These are phyloP conservation scores for Lasioglossum pauxillum DNA, from an alignment of 2,888 invertebrate species.

Conservation along the genomic window DNA sequence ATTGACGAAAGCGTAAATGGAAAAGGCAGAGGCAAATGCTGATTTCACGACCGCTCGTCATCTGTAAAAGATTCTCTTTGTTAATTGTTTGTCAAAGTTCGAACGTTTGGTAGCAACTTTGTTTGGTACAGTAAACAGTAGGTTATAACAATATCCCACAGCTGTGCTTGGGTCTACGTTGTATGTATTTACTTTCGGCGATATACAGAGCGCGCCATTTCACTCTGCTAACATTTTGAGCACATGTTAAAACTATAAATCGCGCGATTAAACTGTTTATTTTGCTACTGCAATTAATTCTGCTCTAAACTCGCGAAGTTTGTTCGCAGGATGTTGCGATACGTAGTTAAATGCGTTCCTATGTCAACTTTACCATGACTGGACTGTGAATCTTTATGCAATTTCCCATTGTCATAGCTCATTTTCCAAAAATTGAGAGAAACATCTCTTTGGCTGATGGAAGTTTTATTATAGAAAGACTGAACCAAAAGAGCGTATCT, in stretches of 20 bases:
- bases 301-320: neutral
- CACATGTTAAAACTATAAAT: neutral
- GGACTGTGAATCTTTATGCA: neutral
- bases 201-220: neutral
- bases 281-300: neutral
- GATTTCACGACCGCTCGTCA: neutral
- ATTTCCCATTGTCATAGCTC: too few relatives aligned
- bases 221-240: neutral
- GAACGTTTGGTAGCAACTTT: neutral
- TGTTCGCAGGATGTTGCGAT: neutral
- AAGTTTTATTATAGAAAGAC: too few relatives aligned
- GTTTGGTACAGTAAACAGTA: neutral
- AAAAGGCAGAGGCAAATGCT: constrained; percentile 7
- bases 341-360: too few relatives aligned
- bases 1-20: constrained; percentile 18
- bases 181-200: neutral
- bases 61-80: neutral
- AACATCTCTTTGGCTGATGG: too few relatives aligned
- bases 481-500: too few relatives aligned
- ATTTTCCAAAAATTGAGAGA: neutral
- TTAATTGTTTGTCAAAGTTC: neutral
- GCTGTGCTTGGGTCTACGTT: neutral
- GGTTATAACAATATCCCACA: neutral
- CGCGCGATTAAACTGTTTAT: neutral
- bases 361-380: neutral